phyloP scores from a whole-genome alignment of 2,888 invertebrate species.

The Platerodrilus igneus region DNA sequence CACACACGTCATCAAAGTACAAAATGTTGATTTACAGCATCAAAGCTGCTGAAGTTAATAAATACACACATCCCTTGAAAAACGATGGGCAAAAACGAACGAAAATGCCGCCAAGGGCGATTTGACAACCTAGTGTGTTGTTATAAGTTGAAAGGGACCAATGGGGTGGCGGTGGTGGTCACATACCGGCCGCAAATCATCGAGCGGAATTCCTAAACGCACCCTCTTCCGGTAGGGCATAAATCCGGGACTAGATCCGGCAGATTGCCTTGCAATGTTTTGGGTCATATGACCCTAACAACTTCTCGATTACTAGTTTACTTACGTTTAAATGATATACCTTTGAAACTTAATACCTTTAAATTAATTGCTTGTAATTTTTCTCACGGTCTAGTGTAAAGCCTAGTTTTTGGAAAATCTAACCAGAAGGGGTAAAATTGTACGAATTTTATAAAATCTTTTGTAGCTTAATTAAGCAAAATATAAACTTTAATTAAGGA shows the following conservation, averaged over 20 bases:
- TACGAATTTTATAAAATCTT: no score
- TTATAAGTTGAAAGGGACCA: conserved; percentile 26
- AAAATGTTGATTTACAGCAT: conserved; percentile 44
- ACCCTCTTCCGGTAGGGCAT: conserved; percentile 49
- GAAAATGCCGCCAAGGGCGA: conserved; percentile 20
- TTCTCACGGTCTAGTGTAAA: no score
- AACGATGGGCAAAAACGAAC: conserved; percentile 33
- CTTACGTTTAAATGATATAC: no score
- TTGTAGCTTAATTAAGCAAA: no score
- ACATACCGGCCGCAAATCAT: conserved; percentile 55
- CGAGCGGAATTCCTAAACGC: conserved; percentile 58
- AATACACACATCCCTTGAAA: conserved; percentile 32
- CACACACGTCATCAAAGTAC: conserved; percentile 39
- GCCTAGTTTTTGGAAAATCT: background rate
- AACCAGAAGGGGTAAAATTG: no score
- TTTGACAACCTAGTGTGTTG: conserved; percentile 20
- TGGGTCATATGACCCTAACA: conserved; percentile 23
- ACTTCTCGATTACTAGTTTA: conserved; percentile 20
- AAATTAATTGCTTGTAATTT: no score
- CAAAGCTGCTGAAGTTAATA: conserved; percentile 40
- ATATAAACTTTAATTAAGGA: no score
- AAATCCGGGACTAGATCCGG: conserved; percentile 44
- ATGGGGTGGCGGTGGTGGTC: conserved; percentile 28
- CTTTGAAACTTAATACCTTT: no score
- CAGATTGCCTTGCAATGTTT: conserved; percentile 43